Conservation (phyloP, 2,888 invertebrate species). For the Cheilosia soror region DNA sequence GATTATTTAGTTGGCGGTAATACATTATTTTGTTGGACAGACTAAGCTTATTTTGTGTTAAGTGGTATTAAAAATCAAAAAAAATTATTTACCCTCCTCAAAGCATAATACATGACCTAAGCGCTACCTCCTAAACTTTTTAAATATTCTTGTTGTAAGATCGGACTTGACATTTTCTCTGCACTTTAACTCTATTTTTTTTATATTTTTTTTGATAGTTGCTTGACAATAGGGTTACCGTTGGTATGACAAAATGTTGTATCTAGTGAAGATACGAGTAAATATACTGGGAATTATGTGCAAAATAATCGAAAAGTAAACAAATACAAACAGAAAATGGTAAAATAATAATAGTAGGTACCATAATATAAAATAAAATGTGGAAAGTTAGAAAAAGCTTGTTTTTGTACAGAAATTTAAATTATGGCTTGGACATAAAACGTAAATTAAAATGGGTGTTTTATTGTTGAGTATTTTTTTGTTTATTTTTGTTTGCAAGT, state of each 20-base stretch:
- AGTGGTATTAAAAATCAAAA: slow-evolving; percentile 53
- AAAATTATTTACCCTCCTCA: slow-evolving; percentile 53
- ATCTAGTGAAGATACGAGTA: slow-evolving; percentile 30
- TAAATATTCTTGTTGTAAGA: slow-evolving; percentile 17
- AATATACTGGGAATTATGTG: slow-evolving; percentile 64
- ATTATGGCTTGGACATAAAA: slow-evolving; percentile 35
- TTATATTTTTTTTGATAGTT: slow-evolving; percentile 33
- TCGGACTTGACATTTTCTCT: slow-evolving; percentile 38
- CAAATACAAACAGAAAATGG: slow-evolving; percentile 25
- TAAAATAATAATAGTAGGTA: slow-evolving; percentile 9
- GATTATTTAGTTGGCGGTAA: slow-evolving; percentile 37
- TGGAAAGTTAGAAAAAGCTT: slow-evolving; percentile 56
- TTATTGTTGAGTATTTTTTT: slow-evolving; percentile 75
- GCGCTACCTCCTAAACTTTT: slow-evolving; percentile 36
- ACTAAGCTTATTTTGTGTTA: slow-evolving; percentile 60
- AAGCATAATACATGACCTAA: slow-evolving; percentile 61
- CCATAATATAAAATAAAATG: slow-evolving; percentile 15
- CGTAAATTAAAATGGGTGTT: slow-evolving; percentile 65
- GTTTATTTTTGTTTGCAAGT: slow-evolving; percentile 77
- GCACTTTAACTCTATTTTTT: slow-evolving; percentile 34
- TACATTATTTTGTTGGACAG: slow-evolving; percentile 45
- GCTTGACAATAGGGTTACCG: slow-evolving; percentile 4
- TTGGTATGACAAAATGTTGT: not conserved
- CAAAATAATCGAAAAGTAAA: slow-evolving; percentile 54
- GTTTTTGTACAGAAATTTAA: slow-evolving; percentile 36